phyloP scores from a whole-genome alignment of 1,140 invertebrate species.

The Lepidurus apus region DNA sequence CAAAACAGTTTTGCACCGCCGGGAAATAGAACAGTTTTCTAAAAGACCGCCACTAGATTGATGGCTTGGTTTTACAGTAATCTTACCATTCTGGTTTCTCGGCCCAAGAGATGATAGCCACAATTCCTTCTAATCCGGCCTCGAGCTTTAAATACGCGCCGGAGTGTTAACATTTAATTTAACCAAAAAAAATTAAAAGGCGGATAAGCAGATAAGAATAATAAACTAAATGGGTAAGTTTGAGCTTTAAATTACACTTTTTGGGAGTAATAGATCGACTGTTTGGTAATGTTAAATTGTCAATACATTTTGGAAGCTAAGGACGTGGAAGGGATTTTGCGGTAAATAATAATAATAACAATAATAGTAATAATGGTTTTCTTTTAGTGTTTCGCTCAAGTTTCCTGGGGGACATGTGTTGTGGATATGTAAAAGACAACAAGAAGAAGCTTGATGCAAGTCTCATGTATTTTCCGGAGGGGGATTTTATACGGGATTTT shows the following conservation, averaged over 20 bases:
- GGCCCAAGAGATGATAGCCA: too few species aligned
- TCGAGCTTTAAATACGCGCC: too few species aligned
- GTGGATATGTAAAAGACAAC: not conserved
- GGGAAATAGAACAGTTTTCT: not conserved
- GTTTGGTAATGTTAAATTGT: slow-evolving; percentile 1
- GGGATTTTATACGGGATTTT: not conserved
- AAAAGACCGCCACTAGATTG: not conserved
- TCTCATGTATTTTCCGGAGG: not conserved
- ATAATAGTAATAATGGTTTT: too few species aligned
- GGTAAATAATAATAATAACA: too few species aligned
- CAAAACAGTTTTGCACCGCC: not conserved
- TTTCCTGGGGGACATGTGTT: not conserved
- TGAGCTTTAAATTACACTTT: not conserved
- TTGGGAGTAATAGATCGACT: not conserved
- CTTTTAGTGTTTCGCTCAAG: not conserved
- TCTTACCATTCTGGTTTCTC: too few species aligned
- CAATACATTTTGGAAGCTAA: too few species aligned
- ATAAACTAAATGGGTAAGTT: not conserved
- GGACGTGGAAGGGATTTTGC: too few species aligned
- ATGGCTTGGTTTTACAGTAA: too few species aligned
- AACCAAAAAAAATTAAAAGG: too few species aligned
- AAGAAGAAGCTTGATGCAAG: not conserved
- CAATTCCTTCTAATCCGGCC: too few species aligned
- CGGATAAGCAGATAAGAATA: too few species aligned
- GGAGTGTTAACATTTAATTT: too few species aligned